phyloP scores from a whole-genome alignment of 2,888 invertebrate species.

The Erebia aethiops region DNA sequence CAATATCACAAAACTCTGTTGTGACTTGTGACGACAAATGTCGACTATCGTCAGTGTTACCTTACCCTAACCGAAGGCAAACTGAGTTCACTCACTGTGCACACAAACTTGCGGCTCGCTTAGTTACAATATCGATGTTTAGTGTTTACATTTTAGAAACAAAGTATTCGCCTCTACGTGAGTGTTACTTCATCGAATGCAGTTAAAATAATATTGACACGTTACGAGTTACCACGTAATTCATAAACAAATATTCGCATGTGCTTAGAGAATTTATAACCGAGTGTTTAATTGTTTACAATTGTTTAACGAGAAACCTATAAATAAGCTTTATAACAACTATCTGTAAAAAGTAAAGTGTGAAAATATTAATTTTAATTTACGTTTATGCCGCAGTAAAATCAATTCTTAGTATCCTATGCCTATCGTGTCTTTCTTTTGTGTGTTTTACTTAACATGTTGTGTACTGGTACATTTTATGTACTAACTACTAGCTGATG shows the following conservation, averaged over 20 bases:
- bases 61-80: background rate
- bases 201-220: slow-evolving; percentile 37
- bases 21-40: background rate
- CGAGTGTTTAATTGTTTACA: slow-evolving; percentile 6
- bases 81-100: slow-evolving; percentile 8
- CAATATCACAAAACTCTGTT: no score
- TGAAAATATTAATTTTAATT: background rate
- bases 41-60: background rate
- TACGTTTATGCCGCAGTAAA: background rate
- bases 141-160: slow-evolving; percentile 35
- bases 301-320: slow-evolving; percentile 15
- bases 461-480: no score
- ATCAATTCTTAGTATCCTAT: no score
- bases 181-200: slow-evolving; percentile 36
- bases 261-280: slow-evolving; percentile 15
- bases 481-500: no score
- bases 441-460: no score
- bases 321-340: background rate
- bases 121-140: slow-evolving; percentile 28
- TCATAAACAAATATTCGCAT: slow-evolving; percentile 29
- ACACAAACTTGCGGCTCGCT: slow-evolving; percentile 22
- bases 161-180: slow-evolving; percentile 30
- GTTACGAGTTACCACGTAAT: slow-evolving; percentile 28
- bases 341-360: background rate
- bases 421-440: no score